Base-by-base conservation (phyloP, 1,140 invertebrate genomes). In the Pectinophora gossypiella region DNA sequence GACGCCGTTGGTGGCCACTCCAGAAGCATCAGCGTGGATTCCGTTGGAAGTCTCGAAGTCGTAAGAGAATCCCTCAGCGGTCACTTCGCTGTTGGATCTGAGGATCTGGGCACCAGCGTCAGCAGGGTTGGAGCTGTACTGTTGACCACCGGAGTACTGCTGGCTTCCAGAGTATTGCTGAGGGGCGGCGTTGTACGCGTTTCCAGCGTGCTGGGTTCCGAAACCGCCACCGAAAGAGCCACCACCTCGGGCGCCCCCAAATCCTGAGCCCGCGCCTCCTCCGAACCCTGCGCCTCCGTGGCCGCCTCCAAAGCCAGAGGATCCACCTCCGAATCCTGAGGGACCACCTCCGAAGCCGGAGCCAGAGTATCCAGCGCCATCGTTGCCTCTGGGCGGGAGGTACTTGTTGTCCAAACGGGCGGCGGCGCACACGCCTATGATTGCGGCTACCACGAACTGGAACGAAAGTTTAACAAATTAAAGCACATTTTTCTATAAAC, bases 381-480 rank as follows among this genome's bases (percentile, higher is more conserved):
- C 69, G 23, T 78, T 72, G 50, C 88, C 87, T 66, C 90, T 85
- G 19, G 91, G 91, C 18, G 91, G 91, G 19, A 92, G 88, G 73
- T 92, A 92, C 48, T 87, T 89, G 74, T 90, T 91, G 54, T 92
- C 91, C 38, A 92, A 76, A 48, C 90, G 87, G 62, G 89, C 88
- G 63, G 87, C 75, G 50, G 78, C 67, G 63, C 80, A 80, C 54
- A 74, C 78, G 46, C 79, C 76, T 20, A 86, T 57, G 16, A 86
- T 56, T 36, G 81, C 78, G 54, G 78, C 79, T 54, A 85, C 74
- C 19, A 86, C 58, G 49, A 86, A 70, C 83, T 86, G 68, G 1
- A 68, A 66, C 54, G n/a, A 3, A n/a, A n/a, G n/a, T n/a, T n/a
- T n/a, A n/a, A n/a, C n/a, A n/a, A n/a, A n/a, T n/a, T n/a, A n/a